Base-by-base conservation (phyloP, 2,888 invertebrate genomes). In the Epinotia bilunana region DNA sequence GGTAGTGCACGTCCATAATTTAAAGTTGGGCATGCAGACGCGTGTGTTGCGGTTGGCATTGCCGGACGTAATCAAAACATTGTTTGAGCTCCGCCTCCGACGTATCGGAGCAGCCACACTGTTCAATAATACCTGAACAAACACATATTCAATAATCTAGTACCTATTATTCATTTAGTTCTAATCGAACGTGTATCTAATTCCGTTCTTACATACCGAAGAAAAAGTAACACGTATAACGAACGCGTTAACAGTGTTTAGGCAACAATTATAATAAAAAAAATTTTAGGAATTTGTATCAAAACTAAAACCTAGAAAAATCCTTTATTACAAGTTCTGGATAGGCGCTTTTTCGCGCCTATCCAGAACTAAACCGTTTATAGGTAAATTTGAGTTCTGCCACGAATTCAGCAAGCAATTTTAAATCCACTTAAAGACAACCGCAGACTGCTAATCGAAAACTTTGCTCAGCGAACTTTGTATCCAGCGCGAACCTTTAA, bases 381-480 rank as follows among this genome's bases (percentile, higher is more conserved):
- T 73, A 72, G 72, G 73, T 49, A 76, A 72, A 72, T 73, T 73
- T 68, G 63, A 76, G 71, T 75, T 71, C 73, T 65, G 80, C 84
- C 81, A 90, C 91, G 90, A 89, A 91, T 90, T 87, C 83, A 83
- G 85, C 83, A 79, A 83, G 91, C 89, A 93, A 93, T 93, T 93
- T 93, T 88, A 88, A 90, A 90, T 90, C 93, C 93, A 93, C 93
- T 93, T 93, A 92, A 88, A 91, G 87, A 88, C 89, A 87, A 90
- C 93, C 92, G 87, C 93, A 91, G 82, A 80, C 80, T 79, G 90
- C 88, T 93, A 93, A 93, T 93, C 93, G 91, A 92, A 92, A 93
- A 93, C 86, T 93, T 92, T 87, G 88, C 87, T 84, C 80, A 81
- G 88, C 68, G 86, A 88, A 83, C 84, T 88, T 82, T 83, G 83